Evolutionary conservation across 2,113 vertebrate genomes (phyloP).

Genomic region (Toxotes jaculatrix): DNA sequence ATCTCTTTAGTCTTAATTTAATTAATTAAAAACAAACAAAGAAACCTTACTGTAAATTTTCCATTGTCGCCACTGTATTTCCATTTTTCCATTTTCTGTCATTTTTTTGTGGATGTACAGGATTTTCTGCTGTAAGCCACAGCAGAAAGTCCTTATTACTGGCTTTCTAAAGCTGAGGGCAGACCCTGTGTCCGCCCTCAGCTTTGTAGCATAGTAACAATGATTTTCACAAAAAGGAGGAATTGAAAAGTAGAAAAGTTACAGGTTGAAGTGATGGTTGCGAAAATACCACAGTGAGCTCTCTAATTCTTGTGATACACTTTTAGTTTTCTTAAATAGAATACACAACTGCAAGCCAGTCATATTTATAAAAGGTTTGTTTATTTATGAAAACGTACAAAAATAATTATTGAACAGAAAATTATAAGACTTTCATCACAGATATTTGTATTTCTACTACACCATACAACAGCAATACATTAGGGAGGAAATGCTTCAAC

Average conservation of each 20-base stretch:
- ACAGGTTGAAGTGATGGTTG: not conserved
- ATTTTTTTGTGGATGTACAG: not conserved
- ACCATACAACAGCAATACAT: conserved; percentile 45
- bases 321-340: not conserved
- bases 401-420: conserved; percentile 65
- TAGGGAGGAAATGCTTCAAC: conserved; percentile 20
- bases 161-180: no score
- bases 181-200: not conserved
- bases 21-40: no score
- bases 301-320: not conserved
- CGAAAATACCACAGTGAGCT: not conserved
- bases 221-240: not conserved
- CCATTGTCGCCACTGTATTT: not conserved
- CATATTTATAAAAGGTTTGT: conserved; percentile 72
- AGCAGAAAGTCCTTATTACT: no score
- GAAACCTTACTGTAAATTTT: not conserved
- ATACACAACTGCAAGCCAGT: not conserved
- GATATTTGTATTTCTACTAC: conserved; percentile 51
- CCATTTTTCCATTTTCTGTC: not conserved
- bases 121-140: not conserved
- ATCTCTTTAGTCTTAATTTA: no score
- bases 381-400: conserved; percentile 87
- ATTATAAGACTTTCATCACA: conserved; percentile 81
- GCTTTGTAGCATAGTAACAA: not conserved
- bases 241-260: not conserved